These are phyloP conservation scores for Coptodon rendalli DNA, from an alignment of 2,113 vertebrate genomes.

Conservation along the genomic window DNA sequence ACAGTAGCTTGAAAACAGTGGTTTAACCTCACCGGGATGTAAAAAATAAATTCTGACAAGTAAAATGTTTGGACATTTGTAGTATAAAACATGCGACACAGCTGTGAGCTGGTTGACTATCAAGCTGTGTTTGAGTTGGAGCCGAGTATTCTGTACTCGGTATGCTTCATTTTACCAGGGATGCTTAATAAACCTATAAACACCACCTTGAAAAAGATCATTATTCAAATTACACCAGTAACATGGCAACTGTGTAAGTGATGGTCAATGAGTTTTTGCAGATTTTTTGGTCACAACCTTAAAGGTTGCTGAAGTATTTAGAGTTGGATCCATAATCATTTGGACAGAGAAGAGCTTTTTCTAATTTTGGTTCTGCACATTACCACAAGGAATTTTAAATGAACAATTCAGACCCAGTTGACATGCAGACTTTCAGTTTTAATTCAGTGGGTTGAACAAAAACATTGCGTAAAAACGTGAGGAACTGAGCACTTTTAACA, in stretches of 20 bases:
- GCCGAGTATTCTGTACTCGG: not conserved
- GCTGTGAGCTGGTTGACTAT: not conserved
- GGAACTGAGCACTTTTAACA: not conserved
- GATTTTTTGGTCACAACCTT: not conserved
- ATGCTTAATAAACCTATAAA: not conserved
- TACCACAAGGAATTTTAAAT: not conserved
- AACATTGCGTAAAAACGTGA: not conserved
- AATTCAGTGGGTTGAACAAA: not conserved
- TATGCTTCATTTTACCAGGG: not conserved
- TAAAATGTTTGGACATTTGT: not conserved
- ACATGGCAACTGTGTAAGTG: not conserved
- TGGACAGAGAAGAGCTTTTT: not conserved
- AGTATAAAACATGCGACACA: not conserved
- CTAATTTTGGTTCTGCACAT: not conserved
- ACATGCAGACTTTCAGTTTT: not conserved
- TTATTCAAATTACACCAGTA: not conserved
- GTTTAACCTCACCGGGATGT: not conserved
- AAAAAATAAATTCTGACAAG: constrained; percentile 1
- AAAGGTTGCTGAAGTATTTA: not conserved
- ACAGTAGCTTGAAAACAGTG: not conserved
- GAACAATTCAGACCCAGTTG: not conserved
- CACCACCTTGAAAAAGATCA: no score
- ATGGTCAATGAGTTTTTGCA: not conserved
- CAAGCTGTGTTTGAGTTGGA: not conserved
- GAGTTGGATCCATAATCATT: not conserved